Base-by-base conservation (phyloP, 2,888 invertebrate genomes). In the Polietes domitor region DNA sequence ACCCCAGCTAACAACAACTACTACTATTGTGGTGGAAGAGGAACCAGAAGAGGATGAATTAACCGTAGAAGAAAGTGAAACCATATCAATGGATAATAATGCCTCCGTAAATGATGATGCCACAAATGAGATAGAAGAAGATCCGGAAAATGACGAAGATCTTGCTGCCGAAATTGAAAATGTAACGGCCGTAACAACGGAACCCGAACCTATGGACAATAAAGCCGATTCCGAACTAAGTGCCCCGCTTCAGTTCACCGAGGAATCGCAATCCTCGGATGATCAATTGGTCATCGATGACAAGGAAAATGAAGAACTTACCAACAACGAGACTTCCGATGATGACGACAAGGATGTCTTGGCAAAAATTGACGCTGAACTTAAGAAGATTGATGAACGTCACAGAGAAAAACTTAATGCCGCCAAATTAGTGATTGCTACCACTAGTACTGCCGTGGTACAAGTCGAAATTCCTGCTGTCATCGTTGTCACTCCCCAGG, bases 1-100 rank as follows among this genome's bases (percentile, higher is more conserved):
- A n/a, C n/a, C n/a, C n/a, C n/a, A n/a, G n/a, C n/a, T n/a, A n/a
- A n/a, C n/a, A n/a, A n/a, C n/a, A n/a, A 47, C 71, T 17, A 28
- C 65, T 28, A 24, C 24, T 12, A 9, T 68, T 28, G 68, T 72
- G 15, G 61, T 32, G 0, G 75, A 77, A 15, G 73, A 82, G 24
- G 76, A 70, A 10, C 26, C 4, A 0, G 82, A 68, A 26, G 85
- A 81, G 24, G 85, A 85, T 53, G 85, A 85, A 24, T 47, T 85
- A 12, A 86, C 86, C n/a, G 81, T 87, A 32, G 87, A 87, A 50
- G 87, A 86, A 68, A 86, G 86, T 71, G 88, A 88, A 77, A 86
- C 86, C 4, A 85, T 87, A 68, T 87, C 87, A 1, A 87, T 87
- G 86, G 88, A 88, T 50, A 87, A 87, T 53, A 87, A 87, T 84